Percentiles rank a stretch among this genome's conserved stretches.
Evolutionary conservation across 2,888 invertebrate species (phyloP).

Genomic region (Uropetala carovei): DNA sequence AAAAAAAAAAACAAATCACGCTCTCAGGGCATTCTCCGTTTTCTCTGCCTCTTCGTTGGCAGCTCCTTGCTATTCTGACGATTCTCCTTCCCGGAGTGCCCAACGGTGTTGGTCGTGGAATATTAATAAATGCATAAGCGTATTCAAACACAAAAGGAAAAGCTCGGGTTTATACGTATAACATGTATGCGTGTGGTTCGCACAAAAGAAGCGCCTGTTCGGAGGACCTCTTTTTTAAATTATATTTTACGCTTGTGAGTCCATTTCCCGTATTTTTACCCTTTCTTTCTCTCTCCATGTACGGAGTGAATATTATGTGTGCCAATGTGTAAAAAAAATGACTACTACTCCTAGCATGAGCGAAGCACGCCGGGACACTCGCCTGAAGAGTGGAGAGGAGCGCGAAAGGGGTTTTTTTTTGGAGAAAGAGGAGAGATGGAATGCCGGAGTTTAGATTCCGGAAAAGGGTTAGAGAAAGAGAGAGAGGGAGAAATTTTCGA

Average conservation of each 20-base stretch:
- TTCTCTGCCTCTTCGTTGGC: neutral
- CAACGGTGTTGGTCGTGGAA: conserved; percentile 2
- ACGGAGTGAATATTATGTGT: conserved; percentile 19
- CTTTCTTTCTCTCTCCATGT: neutral
- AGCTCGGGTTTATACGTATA: neutral
- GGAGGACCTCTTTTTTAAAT: neutral
- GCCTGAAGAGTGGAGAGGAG: too few relatives aligned
- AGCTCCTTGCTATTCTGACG: neutral
- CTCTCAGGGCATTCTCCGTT: neutral
- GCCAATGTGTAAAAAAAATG: neutral
- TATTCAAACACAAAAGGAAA: neutral
- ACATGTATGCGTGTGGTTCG: neutral
- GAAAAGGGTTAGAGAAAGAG: neutral
- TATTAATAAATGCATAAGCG: neutral
- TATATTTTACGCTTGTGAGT: neutral
- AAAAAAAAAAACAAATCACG: neutral
- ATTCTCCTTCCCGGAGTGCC: neutral
- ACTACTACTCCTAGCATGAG: too few relatives aligned
- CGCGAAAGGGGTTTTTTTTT: too few relatives aligned
- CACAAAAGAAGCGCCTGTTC: neutral
- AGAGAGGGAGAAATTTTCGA: neutral
- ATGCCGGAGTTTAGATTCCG: too few relatives aligned
- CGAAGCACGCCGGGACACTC: neutral
- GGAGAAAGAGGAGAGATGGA: too few relatives aligned
- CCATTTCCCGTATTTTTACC: neutral